These are phyloP conservation scores for Poecile atricapillus DNA, from an alignment of 2,113 vertebrate genomes.

Conservation along the genomic window DNA sequence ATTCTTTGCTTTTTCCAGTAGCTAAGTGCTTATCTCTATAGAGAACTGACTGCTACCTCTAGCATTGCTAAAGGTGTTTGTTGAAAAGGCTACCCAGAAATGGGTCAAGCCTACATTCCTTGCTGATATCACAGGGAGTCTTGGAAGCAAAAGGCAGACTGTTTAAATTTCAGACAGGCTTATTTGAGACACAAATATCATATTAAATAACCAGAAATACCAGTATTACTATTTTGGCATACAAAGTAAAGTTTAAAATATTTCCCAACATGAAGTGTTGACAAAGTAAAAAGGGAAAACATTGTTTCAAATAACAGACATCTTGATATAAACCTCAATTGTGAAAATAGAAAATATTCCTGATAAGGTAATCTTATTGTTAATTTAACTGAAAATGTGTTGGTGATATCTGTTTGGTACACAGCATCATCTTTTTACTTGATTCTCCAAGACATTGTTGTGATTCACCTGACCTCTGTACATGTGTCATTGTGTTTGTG, in stretches of 20 bases:
- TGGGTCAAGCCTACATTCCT: constrained; percentile 14
- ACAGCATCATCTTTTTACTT: neutral
- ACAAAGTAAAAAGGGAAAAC: neutral
- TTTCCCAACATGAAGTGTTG: neutral
- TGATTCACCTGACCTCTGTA: neutral
- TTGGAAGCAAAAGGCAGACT: neutral
- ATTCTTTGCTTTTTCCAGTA: constrained; percentile 24
- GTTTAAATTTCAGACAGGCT: neutral
- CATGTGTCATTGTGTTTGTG: neutral
- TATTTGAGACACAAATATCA: neutral
- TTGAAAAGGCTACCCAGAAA: constrained; percentile 28
- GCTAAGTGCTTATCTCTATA: constrained; percentile 4
- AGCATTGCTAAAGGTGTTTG: constrained; percentile 12
- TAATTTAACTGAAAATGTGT: neutral
- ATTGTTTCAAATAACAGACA: neutral
- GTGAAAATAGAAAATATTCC: neutral
- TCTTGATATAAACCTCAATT: neutral
- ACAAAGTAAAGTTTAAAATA: neutral
- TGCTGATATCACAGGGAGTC: neutral
- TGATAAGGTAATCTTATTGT: neutral
- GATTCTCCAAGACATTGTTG: constrained; percentile 18
- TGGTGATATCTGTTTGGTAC: neutral
- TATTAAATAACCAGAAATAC: neutral
- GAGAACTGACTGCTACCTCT: constrained; percentile 8
- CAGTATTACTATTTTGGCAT: neutral